Percentiles rank a stretch among this genome's conserved stretches.
Evolutionary conservation across 2,888 invertebrate species (phyloP).

Genomic region (Tenodera sinensis): DNA sequence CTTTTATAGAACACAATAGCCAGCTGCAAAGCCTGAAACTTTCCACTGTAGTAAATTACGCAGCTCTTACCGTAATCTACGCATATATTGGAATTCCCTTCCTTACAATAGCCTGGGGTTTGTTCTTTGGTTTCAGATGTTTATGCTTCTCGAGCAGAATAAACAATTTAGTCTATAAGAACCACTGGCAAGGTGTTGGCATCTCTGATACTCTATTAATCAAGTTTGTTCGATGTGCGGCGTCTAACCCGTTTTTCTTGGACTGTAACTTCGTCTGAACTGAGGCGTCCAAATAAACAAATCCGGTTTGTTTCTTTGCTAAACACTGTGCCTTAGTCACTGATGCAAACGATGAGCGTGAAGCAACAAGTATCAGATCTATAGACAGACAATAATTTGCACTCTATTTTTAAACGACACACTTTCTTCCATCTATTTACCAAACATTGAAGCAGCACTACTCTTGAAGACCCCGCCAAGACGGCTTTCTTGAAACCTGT

Average conservation of each 20-base stretch:
- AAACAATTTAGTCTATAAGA: background rate
- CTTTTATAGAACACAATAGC: too few species aligned
- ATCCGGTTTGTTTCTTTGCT: background rate
- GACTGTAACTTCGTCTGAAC: background rate
- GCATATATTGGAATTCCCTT: background rate
- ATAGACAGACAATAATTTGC: background rate
- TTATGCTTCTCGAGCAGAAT: background rate
- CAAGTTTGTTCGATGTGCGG: background rate
- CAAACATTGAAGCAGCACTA: too few species aligned
- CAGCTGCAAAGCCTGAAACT: background rate
- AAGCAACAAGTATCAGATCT: background rate
- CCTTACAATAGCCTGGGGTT: background rate
- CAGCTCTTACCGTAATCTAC: background rate
- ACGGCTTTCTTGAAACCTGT: too few species aligned
- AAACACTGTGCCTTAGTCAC: background rate
- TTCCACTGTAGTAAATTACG: background rate
- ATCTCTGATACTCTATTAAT: background rate
- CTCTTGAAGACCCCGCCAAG: too few species aligned
- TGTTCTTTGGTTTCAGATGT: background rate
- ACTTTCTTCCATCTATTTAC: background rate
- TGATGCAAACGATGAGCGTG: background rate
- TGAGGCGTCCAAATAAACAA: background rate
- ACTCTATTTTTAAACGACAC: background rate
- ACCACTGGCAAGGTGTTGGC: background rate
- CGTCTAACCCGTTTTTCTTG: background rate